These are phyloP conservation scores for Chamaetylas fuelleborni DNA, from an alignment of 2,113 vertebrate species.

Conservation along the genomic window DNA sequence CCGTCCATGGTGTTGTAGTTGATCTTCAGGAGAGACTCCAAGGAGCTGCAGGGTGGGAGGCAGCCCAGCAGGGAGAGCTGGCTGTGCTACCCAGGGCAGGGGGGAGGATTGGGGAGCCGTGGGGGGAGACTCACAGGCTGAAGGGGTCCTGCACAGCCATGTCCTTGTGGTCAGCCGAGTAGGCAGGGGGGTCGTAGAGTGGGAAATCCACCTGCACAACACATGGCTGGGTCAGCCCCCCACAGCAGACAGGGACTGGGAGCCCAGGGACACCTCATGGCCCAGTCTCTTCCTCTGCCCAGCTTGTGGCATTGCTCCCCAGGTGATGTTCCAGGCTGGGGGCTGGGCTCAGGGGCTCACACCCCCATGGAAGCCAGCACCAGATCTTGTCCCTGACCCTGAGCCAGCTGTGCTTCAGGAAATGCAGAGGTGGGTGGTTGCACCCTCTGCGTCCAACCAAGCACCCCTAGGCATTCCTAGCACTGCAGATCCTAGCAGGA, in stretches of 20 bases:
- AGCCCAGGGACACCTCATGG: rapidly evolving
- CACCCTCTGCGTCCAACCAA: not conserved
- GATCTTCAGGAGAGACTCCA: constrained; percentile 68
- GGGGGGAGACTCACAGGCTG: constrained; percentile 66
- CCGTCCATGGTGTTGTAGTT: constrained; percentile 72
- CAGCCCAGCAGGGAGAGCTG: not conserved
- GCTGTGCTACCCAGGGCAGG: not conserved
- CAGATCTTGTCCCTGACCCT: not conserved
- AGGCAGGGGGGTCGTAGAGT: constrained; percentile 77
- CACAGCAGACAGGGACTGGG: not conserved
- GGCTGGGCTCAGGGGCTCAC: not conserved
- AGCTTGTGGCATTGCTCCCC: not conserved
- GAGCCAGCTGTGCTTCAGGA: not conserved
- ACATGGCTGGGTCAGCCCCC: rapidly evolving
- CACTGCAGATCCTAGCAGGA: not conserved
- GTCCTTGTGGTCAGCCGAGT: constrained; percentile 63
- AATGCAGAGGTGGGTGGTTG: not conserved
- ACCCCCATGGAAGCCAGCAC: not conserved
- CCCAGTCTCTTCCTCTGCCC: not conserved
- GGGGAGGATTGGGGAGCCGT: rapidly evolving
- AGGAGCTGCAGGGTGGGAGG: constrained; percentile 24
- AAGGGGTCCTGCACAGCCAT: constrained; percentile 32
- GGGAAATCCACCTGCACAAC: constrained; percentile 78
- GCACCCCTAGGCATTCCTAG: not conserved
- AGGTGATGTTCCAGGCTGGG: not conserved